Evolutionary conservation across 2,797 vertebrate species (phyloP).

Genomic region (Chaunax sp.): DNA sequence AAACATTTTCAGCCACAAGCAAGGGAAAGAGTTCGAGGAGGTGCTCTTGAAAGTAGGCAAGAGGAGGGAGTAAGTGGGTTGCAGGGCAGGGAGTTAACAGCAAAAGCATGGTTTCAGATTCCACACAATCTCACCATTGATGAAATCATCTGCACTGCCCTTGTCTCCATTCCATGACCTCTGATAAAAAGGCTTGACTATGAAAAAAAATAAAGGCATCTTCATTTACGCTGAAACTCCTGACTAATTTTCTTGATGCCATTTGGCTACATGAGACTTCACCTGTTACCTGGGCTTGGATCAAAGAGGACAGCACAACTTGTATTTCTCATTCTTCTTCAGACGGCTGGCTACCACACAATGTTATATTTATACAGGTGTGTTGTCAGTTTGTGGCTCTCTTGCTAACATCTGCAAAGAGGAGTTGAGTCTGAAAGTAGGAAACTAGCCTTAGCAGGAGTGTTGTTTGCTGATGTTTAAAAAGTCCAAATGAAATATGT

Average conservation of each 20-base stretch:
- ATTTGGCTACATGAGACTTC: constrained; percentile 34
- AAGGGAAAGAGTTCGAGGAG: constrained; percentile 27
- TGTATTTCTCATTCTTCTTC: constrained; percentile 37
- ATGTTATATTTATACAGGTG: constrained; percentile 78
- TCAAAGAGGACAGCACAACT: constrained; percentile 53
- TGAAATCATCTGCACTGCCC: constrained; percentile 82
- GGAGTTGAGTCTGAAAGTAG: constrained; percentile 59
- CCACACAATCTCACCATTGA: constrained; percentile 84
- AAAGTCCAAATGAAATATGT: constrained; percentile 62
- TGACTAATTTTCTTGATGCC: constrained; percentile 10
- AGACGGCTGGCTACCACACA: constrained; percentile 40
- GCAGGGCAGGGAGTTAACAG: constrained; percentile 37
- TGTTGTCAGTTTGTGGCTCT: constrained; percentile 67
- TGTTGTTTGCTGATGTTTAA: constrained; percentile 52
- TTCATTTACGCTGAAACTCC: constrained; percentile 60
- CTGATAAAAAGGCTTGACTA: constrained; percentile 88
- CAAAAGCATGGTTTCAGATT: constrained; percentile 58
- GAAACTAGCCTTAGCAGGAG: constrained; percentile 68
- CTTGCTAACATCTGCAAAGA: constrained; percentile 65
- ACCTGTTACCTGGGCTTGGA: constrained; percentile 42
- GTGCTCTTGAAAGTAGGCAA: constrained; percentile 23
- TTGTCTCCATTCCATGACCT: constrained; percentile 79
- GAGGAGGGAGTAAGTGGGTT: constrained; percentile 23
- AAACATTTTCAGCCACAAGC: constrained; percentile 58
- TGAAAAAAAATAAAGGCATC: constrained; percentile 79